Conservation (phyloP, 2,797 vertebrate species). For the Hydrophis major region DNA sequence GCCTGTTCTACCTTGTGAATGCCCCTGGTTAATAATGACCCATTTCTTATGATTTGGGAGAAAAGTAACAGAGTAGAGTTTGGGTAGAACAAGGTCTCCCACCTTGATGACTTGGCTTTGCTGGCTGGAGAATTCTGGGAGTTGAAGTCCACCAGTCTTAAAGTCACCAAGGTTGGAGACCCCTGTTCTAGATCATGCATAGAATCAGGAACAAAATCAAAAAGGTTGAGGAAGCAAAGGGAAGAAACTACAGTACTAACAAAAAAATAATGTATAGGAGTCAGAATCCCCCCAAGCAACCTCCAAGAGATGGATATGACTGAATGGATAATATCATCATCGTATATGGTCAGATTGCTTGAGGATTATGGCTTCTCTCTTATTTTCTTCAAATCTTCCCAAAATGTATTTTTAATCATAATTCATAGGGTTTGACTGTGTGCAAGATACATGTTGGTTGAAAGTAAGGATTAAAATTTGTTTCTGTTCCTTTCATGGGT, state of each 20-base stretch:
- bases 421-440: background rate
- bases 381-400: background rate
- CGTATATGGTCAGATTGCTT: background rate
- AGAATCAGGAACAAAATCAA: background rate
- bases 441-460: background rate
- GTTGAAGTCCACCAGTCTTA: no score
- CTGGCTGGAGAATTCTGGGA: no score
- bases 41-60: background rate
- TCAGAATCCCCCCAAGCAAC: background rate
- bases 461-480: background rate
- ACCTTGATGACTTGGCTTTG: no score
- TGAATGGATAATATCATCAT: background rate
- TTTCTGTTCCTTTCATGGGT: background rate
- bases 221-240: background rate
- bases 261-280: background rate
- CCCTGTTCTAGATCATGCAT: background rate
- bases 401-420: background rate
- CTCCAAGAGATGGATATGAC: background rate
- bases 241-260: background rate
- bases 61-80: background rate
- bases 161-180: no score
- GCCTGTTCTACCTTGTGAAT: slow-evolving; percentile 11
- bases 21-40: background rate
- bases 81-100: background rate
- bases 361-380: background rate